A percentile compares a stretch with the other conserved stretches of the same genome.
Evolutionary conservation across 2,113 vertebrate species (phyloP).

Genomic region (Chunga burmeisteri): DNA sequence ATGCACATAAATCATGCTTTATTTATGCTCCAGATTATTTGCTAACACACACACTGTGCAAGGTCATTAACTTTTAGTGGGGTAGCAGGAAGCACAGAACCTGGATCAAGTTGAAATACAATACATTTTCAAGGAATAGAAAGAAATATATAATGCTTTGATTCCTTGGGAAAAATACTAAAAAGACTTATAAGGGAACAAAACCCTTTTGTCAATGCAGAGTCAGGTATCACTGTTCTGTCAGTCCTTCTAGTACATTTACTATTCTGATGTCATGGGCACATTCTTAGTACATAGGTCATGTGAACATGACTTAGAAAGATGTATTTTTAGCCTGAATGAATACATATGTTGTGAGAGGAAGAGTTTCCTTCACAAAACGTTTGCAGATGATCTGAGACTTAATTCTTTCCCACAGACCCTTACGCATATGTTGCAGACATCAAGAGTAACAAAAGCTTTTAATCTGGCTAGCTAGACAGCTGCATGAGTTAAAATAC

Average conservation of each 20-base stretch:
- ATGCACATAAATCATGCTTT: not conserved
- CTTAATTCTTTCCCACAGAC: conserved; percentile 60
- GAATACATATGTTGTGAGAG: conserved; percentile 51
- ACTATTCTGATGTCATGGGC: not conserved
- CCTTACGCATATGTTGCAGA: conserved; percentile 18
- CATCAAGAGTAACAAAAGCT: conserved; percentile 17
- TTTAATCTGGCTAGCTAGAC: conserved; percentile 2
- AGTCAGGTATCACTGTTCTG: conserved; percentile 37
- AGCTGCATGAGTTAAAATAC: not conserved
- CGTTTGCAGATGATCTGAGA: conserved; percentile 47
- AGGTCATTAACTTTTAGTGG: not conserved
- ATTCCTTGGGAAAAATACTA: not conserved
- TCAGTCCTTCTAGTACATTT: not conserved
- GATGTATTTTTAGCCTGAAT: conserved; percentile 60
- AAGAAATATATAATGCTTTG: not conserved
- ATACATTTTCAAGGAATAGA: not conserved
- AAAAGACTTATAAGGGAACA: not conserved
- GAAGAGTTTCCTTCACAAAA: conserved; percentile 51
- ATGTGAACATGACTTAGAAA: conserved; percentile 62
- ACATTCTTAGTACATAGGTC: conserved; percentile 61
- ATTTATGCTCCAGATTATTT: conserved; percentile 2
- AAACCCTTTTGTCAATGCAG: not conserved
- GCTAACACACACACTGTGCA: not conserved
- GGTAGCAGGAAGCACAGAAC: not conserved
- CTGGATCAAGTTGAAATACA: not conserved